Base-by-base conservation (phyloP, 2,113 vertebrate genomes). In the Tupaia chinensis region DNA sequence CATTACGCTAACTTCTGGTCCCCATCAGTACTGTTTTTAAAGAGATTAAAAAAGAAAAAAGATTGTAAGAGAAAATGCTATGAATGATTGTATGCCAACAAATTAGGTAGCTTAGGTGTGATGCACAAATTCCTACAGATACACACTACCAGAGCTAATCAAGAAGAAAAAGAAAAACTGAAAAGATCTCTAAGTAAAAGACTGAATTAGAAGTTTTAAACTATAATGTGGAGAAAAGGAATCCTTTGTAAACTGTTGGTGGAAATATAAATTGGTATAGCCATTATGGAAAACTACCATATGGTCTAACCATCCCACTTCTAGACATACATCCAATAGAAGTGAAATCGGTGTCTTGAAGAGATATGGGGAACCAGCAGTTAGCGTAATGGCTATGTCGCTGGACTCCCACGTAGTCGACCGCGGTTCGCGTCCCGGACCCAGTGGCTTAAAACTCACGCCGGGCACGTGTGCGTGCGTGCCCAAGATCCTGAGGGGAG, bases 171-270 rank as follows among this genome's bases (percentile, higher is more conserved):
- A 84, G 29, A 81, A 81, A 89, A 81, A 61, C 58, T 14, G 32
- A 79, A 84, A 92, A 93, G 56, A 78, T 12, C 65, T 27, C n/a
- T n/a, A 70, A 63, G 44, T 82, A 77, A 95, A 87, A 32, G 72
- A 78, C 2, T 29, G 19, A 63, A 78, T 72, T 78, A 58, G n/a
- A 70, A 65, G 58, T 72, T 84, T 60, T n/a, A 70, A 72, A 78
- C 44, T 65, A 53, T 19, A 84, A 34, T 32, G n/a, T 73, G 70
- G 70, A 10, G 16, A 73, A 70, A 73, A 73, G 32, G 32, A 3
- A 73, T 32, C 70, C n/a, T 17, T 73, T 34, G n/a, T 73, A 32
- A n/a, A 73, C 70, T 32, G 70, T 73, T 73, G 70, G 70, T 34
- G n/a, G n/a, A 16, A 73, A 73, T 73, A 15, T 73, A 73, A 73